These are phyloP conservation scores for Spisula subtruncata DNA, from an alignment of 2,888 invertebrate genomes.

Conservation along the genomic window DNA sequence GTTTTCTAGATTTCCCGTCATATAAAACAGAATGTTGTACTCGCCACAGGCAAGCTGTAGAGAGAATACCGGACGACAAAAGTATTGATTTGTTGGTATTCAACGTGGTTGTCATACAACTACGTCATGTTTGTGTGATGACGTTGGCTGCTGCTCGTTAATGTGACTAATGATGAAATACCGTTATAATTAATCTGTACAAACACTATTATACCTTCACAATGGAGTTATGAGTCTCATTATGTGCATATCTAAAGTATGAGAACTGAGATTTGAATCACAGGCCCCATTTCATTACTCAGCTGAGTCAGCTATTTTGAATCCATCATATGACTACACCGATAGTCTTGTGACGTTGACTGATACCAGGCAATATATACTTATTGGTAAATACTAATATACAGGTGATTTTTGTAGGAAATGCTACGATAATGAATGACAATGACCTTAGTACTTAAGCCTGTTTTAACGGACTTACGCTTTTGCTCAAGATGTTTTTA, in stretches of 20 bases:
- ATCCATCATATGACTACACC: no score
- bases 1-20: conserved; percentile 2
- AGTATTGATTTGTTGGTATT: not conserved
- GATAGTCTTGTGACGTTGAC: no score
- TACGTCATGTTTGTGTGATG: not conserved
- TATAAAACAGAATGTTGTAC: not conserved
- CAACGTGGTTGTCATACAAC: not conserved
- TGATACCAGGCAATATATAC: no score
- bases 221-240: not conserved
- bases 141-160: not conserved
- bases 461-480: no score
- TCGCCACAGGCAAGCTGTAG: not conserved
- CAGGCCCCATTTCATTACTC: no score
- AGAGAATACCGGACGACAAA: not conserved
- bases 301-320: no score
- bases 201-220: not conserved
- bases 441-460: no score
- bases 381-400: no score
- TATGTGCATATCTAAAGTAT: not conserved
- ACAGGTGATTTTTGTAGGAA: no score
- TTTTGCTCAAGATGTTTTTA: no score
- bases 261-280: no score
- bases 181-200: not conserved
- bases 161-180: not conserved
- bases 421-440: no score